These are phyloP conservation scores for Hymenopus coronatus DNA, from an alignment of 2,888 invertebrate species.

Conservation along the genomic window DNA sequence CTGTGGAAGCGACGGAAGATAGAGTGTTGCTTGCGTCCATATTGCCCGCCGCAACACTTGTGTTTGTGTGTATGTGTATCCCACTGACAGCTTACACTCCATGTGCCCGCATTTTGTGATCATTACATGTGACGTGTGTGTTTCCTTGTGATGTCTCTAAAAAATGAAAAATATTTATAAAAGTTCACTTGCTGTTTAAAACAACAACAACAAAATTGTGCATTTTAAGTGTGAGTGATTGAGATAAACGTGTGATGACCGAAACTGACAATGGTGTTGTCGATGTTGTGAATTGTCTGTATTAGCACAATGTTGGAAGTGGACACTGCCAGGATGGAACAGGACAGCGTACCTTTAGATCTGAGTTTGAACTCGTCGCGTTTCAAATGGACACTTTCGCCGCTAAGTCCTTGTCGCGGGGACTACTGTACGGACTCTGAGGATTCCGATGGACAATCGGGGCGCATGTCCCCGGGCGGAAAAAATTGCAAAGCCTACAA, in stretches of 20 bases:
- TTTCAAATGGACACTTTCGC: slow-evolving; percentile 38
- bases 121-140: not conserved
- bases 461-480: slow-evolving; percentile 48
- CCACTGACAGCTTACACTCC: not conserved
- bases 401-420: slow-evolving; percentile 42
- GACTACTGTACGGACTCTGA: slow-evolving; percentile 79
- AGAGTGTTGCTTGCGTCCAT: slow-evolving; percentile 56
- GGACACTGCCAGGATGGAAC: slow-evolving; percentile 10
- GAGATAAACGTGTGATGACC: not conserved
- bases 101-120: not conserved
- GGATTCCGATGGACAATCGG: slow-evolving; percentile 63
- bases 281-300: not conserved
- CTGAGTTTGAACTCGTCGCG: slow-evolving; percentile 57
- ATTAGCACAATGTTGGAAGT: slow-evolving; percentile 24
- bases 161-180: not conserved
- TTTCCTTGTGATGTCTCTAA: not conserved
- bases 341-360: slow-evolving; percentile 62
- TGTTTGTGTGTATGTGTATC: not conserved
- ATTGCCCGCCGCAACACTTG: slow-evolving; percentile 48
- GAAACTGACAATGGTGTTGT: not conserved
- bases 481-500: slow-evolving; percentile 70
- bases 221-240: not conserved
- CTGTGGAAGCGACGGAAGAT: slow-evolving; percentile 27
- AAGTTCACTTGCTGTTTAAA: not conserved
- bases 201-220: not conserved